Conservation (phyloP, 2,888 invertebrate genomes). For the Prostheceraeus crozeri region DNA sequence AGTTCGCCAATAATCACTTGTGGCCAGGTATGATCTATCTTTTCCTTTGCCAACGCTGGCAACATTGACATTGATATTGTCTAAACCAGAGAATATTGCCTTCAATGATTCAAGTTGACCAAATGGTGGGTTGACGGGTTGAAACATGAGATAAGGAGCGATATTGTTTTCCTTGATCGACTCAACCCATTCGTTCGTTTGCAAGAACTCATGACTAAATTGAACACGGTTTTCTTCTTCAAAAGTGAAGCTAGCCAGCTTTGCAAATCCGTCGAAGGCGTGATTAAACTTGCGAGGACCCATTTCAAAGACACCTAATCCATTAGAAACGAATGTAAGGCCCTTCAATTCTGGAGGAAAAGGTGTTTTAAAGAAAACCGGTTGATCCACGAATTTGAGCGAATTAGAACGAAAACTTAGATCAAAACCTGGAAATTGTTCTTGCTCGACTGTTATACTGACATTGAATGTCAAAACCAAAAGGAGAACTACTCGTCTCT, state of each 20-base stretch:
- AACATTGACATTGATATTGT: conserved; percentile 52
- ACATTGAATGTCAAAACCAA: no score
- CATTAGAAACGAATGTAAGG: no score
- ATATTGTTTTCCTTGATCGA: conserved; percentile 44
- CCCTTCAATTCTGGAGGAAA: no score
- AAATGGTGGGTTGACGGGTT: conserved; percentile 46
- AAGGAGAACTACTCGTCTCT: no score
- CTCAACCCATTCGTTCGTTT: conserved; percentile 45
- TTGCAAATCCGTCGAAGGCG: conserved; percentile 47
- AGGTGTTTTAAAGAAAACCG: no score
- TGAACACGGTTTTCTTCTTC: conserved; percentile 43
- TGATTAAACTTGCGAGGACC: conserved; percentile 44
- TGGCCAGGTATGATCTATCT: conserved; percentile 42
- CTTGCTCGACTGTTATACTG: no score
- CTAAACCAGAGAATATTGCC: conserved; percentile 47
- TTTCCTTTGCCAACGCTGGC: neutral
- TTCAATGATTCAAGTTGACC: conserved; percentile 43
- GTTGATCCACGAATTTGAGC: no score
- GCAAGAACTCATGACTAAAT: conserved; percentile 46
- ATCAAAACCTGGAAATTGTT: no score
- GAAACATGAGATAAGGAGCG: conserved; percentile 48
- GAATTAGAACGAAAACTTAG: no score
- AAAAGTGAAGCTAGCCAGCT: conserved; percentile 46
- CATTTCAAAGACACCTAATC: conserved; percentile 46
- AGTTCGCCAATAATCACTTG: conserved; percentile 50